Conservation (phyloP, 1,140 invertebrate species). For the Dufourea novaeangliae region DNA sequence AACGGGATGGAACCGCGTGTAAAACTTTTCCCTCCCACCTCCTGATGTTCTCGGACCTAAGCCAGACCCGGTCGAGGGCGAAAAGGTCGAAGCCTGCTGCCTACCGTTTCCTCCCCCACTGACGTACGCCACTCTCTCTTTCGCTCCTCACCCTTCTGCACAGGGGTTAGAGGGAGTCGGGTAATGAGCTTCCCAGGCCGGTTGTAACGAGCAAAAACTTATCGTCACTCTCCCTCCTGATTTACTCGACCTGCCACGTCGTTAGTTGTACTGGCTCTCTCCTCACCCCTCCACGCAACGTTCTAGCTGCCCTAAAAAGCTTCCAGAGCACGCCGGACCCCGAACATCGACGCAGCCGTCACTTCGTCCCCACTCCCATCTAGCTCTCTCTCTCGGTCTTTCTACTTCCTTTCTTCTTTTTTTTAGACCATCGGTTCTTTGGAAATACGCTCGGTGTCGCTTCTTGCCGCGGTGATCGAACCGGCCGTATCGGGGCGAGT, state of each 20-base stretch:
- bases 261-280: slow-evolving; percentile 59
- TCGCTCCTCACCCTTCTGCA: slow-evolving; percentile 21
- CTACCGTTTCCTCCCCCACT: background rate
- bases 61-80: slow-evolving; percentile 33
- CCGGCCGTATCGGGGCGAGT: background rate
- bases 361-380: slow-evolving; percentile 5
- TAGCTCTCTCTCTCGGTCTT: background rate
- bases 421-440: slow-evolving; percentile 21
- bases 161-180: slow-evolving; percentile 55
- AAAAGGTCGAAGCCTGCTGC: slow-evolving; percentile 59
- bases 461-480: slow-evolving; percentile 14
- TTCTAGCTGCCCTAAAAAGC: slow-evolving; percentile 49
- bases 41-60: slow-evolving; percentile 11
- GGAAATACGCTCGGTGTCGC: slow-evolving; percentile 38
- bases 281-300: background rate
- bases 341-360: slow-evolving; percentile 45
- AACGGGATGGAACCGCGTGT: slow-evolving; percentile 31
- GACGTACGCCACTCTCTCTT: slow-evolving; percentile 3
- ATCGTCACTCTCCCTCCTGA: slow-evolving; percentile 73
- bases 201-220: slow-evolving; percentile 75
- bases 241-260: slow-evolving; percentile 72
- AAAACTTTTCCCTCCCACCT: slow-evolving; percentile 40
- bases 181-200: slow-evolving; percentile 73
- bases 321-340: slow-evolving; percentile 32
- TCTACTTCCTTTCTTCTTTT: background rate